Evolutionary conservation across 1,140 invertebrate genomes (phyloP).

Genomic region (Periplaneta americana): DNA sequence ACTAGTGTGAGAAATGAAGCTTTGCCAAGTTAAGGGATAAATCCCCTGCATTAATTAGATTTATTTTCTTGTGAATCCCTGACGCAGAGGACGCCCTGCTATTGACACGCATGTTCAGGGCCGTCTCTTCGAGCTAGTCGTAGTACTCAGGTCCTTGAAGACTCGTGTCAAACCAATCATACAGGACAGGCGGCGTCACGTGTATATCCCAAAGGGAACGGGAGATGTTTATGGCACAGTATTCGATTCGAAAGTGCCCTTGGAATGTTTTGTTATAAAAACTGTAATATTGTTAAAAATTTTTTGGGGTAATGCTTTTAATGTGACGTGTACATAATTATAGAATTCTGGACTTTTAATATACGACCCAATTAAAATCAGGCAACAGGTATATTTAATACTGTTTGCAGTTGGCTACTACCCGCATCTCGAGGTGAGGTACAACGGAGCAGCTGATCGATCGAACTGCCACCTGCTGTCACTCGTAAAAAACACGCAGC

Average conservation of each 20-base stretch:
- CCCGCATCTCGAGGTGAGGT: not conserved
- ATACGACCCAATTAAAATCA: not conserved
- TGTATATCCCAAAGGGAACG: not conserved
- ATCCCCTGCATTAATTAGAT: no score
- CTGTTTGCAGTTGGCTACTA: not conserved
- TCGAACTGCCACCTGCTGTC: not conserved
- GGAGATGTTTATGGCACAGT: not conserved
- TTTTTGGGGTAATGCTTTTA: not conserved
- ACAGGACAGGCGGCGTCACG: no score
- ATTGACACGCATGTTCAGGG: no score
- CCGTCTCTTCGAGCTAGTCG: no score
- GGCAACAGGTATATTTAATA: not conserved
- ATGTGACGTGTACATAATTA: not conserved
- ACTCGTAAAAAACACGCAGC: not conserved
- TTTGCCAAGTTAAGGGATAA: no score
- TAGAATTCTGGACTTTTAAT: not conserved
- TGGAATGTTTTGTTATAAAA: not conserved
- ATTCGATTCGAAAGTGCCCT: not conserved
- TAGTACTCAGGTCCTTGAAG: no score
- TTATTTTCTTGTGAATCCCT: no score
- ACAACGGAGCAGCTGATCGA: not conserved
- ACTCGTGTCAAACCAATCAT: no score
- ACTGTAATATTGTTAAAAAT: not conserved
- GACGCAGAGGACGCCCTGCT: no score
- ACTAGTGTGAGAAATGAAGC: no score